Conservation (phyloP, 2,888 invertebrate genomes). For the Yponomeuta malinellus region DNA sequence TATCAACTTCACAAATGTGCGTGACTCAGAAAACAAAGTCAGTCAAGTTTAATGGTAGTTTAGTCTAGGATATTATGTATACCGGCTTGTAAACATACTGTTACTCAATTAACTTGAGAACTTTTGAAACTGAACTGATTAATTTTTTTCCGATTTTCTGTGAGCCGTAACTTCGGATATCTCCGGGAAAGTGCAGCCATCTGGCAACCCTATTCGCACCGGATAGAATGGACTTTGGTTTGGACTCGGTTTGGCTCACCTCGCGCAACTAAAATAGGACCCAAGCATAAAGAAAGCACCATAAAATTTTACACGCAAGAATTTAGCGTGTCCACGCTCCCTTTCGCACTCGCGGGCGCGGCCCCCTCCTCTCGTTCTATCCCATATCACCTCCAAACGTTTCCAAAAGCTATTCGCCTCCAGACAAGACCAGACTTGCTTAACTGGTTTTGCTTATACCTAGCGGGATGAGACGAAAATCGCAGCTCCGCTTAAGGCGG, state of each 20-base stretch:
- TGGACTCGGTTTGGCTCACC: too few relatives aligned
- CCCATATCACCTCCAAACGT: slow-evolving; percentile 70
- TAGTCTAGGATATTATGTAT: too few relatives aligned
- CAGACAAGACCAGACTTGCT: slow-evolving; percentile 62
- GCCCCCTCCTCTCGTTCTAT: slow-evolving; percentile 56
- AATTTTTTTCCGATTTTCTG: too few relatives aligned
- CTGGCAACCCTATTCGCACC: too few relatives aligned
- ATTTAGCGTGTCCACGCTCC: slow-evolving; percentile 60
- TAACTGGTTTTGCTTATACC: slow-evolving; percentile 67
- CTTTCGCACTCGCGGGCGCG: slow-evolving; percentile 49
- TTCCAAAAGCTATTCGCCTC: slow-evolving; percentile 66
- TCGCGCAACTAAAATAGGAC: neutral
- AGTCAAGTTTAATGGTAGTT: too few relatives aligned
- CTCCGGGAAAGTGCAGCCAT: too few relatives aligned
- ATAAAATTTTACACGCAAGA: slow-evolving; percentile 52
- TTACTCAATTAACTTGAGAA: too few relatives aligned
- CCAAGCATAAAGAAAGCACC: slow-evolving; percentile 30
- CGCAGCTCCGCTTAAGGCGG: neutral
- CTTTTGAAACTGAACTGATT: too few relatives aligned
- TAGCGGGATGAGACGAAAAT: slow-evolving; percentile 48
- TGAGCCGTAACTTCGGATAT: too few relatives aligned
- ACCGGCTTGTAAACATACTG: too few relatives aligned
- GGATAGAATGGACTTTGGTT: neutral
- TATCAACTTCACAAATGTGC: too few relatives aligned
- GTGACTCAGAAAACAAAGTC: too few relatives aligned